phyloP scores from a whole-genome alignment of 2,113 vertebrate genomes.

The Megaceryle torquata region DNA sequence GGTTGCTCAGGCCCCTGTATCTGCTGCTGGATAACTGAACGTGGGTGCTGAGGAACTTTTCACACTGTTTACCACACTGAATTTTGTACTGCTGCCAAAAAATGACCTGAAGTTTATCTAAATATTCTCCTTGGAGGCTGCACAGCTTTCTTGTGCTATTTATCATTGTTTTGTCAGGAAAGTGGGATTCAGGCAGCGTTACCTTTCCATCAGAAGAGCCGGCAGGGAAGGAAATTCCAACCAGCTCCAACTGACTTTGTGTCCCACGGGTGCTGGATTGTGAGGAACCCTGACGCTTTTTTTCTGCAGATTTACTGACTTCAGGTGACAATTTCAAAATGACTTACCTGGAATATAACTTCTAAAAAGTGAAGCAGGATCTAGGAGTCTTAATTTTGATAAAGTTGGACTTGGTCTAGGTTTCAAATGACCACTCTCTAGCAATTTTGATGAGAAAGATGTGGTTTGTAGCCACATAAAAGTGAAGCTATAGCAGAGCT shows the following conservation, averaged over 20 bases:
- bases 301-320: background rate
- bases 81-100: background rate
- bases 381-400: background rate
- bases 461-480: background rate
- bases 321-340: background rate
- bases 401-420: background rate
- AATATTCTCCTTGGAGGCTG: background rate
- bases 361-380: background rate
- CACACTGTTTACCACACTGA: background rate
- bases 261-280: background rate
- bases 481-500: background rate
- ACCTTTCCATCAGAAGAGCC: background rate
- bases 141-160: background rate
- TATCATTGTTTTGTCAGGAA: background rate
- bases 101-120: background rate
- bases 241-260: background rate
- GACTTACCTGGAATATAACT: accelerated
- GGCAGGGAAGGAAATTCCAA: background rate
- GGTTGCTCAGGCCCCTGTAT: background rate
- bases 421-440: background rate
- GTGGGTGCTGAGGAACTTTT: background rate
- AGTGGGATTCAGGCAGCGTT: background rate
- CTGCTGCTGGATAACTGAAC: background rate
- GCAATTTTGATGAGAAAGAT: background rate
- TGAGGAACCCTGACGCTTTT: background rate